Conservation (phyloP, 2,113 vertebrate species). For the Antigone vipio region DNA sequence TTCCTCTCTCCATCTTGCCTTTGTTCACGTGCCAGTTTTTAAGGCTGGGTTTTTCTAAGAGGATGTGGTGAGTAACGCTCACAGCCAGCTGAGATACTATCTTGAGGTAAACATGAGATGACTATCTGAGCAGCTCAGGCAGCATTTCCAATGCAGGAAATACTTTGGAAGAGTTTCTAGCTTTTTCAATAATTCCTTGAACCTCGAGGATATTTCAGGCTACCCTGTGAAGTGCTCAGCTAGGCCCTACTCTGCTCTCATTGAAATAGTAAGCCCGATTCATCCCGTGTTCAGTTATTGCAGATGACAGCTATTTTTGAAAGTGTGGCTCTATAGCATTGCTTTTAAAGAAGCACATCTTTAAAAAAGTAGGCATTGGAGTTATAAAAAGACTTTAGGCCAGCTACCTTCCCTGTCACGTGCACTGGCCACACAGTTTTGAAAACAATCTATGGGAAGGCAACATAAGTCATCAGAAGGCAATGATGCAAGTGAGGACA, state of each 20-base stretch:
- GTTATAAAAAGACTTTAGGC: not conserved
- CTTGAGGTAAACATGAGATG: not conserved
- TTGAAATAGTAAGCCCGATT: rapidly evolving
- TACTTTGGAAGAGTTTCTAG: not conserved
- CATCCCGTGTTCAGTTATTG: not conserved
- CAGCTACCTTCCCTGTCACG: not conserved
- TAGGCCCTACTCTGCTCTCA: not conserved
- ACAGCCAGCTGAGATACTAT: not conserved
- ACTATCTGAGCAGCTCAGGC: not conserved
- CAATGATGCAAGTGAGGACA: not conserved
- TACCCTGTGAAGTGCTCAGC: not conserved
- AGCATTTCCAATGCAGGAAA: not conserved
- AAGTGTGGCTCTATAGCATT: not conserved
- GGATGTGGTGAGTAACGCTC: not conserved
- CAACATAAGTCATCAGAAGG: not conserved
- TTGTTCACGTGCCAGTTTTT: not conserved
- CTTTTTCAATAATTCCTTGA: not conserved
- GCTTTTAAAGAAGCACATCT: not conserved
- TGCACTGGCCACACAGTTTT: not conserved
- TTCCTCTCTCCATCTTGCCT: not conserved
- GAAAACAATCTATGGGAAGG: not conserved
- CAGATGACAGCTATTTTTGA: not conserved
- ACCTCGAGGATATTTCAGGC: not conserved
- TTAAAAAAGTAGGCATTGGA: not conserved
- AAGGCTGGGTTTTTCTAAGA: not conserved